phyloP scores from a whole-genome alignment of 64 coral and sea anemone species.

The Acropora tenuis region DNA sequence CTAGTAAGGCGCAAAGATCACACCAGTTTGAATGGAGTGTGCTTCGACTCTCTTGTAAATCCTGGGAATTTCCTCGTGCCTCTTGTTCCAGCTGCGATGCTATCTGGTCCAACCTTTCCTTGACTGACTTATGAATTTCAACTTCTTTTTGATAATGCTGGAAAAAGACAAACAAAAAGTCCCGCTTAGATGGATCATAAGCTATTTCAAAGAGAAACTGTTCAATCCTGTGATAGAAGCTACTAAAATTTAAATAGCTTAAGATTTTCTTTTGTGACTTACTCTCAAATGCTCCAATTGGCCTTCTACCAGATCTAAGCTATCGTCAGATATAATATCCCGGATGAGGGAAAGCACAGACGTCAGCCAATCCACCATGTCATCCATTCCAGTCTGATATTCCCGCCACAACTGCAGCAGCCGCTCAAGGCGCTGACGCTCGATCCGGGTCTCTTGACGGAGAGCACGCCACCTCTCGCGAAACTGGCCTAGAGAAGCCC shows the following conservation, averaged over 20 bases:
- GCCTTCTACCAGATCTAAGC: slow-evolving; percentile 67
- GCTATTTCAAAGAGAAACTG: no score
- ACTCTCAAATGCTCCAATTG: slow-evolving; percentile 75
- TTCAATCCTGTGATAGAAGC: no score
- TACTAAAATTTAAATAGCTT: no score
- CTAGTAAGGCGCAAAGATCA: slow-evolving; percentile 83
- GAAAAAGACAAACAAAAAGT: neutral
- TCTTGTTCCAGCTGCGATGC: slow-evolving; percentile 60
- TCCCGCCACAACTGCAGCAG: slow-evolving; percentile 86
- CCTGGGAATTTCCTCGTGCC: slow-evolving; percentile 61
- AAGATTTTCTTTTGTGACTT: neutral
- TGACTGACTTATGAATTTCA: slow-evolving; percentile 68
- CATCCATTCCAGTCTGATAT: slow-evolving; percentile 85
- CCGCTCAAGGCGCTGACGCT: slow-evolving; percentile 80
- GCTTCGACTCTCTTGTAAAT: slow-evolving; percentile 68
- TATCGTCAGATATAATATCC: slow-evolving; percentile 50
- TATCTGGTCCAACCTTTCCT: slow-evolving; percentile 70
- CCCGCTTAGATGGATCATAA: neutral
- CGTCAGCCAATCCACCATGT: slow-evolving; percentile 86
- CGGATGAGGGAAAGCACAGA: slow-evolving; percentile 61
- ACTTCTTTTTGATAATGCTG: slow-evolving; percentile 92
- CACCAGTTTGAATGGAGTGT: slow-evolving; percentile 79
- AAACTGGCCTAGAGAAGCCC: slow-evolving; percentile 59
- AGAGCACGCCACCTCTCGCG: slow-evolving; percentile 84
- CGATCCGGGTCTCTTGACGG: slow-evolving; percentile 64